Base-by-base conservation (phyloP, 2,797 vertebrate species). In the Spondyliosoma cantharus region DNA sequence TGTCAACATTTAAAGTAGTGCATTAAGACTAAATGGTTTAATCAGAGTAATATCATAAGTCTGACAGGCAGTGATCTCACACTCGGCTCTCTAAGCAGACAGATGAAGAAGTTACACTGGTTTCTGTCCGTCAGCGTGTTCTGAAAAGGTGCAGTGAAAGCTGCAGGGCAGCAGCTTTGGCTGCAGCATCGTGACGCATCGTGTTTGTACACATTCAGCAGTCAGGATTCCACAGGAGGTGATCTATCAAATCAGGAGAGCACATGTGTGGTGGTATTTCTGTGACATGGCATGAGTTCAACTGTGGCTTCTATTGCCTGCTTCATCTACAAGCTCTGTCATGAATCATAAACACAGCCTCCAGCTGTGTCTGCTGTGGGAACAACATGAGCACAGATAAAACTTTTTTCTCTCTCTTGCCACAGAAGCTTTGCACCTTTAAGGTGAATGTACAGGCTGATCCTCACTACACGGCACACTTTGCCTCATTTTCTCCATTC, bases 261-360 rank as follows among this genome's bases (percentile, higher is more conserved):
- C 76, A 71, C 83, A 72, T 48, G 74, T 5, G 45, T 24, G 0
- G 49, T 0, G 32, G 71, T 61, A 37, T 82, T 63, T 68, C 49
- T 71, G 17, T 25, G 59, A 54, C 62, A 25, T 25, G 71, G 63
- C 60, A 29, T 0, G 8, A 0, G 25, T 68, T 70, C 74, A 81
- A 54, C 67, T 48, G 53, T 24, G 42, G 68, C 20, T 61, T 48
- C 63, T 16, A 7, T 15, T 1, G 48, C 59, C 54, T 73, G 75
- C 80, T 61, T 85, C 48, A 73, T n/a, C 27, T 17, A 59, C 80
- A 74, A 66, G 66, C 70, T 25, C 32, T 0, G 45, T 85, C 85
- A 80, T 69, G 78, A 78, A 73, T 81, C 69, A 53, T 19, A 48
- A 32, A 52, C 13, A 1, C 46, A 17, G 69, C 82, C 86, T 12